These are phyloP conservation scores for Dolichallabes microphthalmus DNA, from an alignment of 2,113 vertebrate species.

Conservation along the genomic window DNA sequence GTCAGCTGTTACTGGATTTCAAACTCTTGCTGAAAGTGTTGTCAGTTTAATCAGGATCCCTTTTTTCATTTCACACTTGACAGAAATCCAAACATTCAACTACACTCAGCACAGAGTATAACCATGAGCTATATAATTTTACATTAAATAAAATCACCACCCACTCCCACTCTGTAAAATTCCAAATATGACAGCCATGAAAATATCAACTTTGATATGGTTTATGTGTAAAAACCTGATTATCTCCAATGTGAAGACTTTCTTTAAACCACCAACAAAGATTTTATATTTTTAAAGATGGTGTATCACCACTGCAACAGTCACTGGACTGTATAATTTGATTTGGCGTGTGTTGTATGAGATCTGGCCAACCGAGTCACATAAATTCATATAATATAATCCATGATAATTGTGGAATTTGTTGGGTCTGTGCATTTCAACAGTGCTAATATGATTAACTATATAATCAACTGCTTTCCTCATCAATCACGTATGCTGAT, in stretches of 20 bases:
- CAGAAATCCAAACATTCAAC: not conserved
- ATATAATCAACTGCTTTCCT: slow-evolving; percentile 1
- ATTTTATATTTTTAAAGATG: slow-evolving; percentile 8
- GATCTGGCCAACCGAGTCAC: slow-evolving; percentile 35
- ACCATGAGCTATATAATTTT: not conserved
- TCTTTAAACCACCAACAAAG: slow-evolving; percentile 23
- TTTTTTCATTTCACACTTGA: not conserved
- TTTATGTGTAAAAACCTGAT: slow-evolving; percentile 13
- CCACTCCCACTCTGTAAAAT: slow-evolving; percentile 27
- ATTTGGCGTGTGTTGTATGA: slow-evolving; percentile 36
- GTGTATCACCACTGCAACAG: slow-evolving; percentile 5
- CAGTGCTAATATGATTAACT: slow-evolving; percentile 34
- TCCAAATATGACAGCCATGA: slow-evolving; percentile 40
- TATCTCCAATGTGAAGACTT: slow-evolving; percentile 13
- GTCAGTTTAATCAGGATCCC: not conserved
- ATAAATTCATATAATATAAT: slow-evolving; percentile 25
- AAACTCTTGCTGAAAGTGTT: not conserved
- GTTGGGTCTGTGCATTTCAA: not conserved
- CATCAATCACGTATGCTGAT: slow-evolving; percentile 17
- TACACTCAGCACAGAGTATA: slow-evolving; percentile 1
- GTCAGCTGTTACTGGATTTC: not conserved
- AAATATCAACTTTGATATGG: slow-evolving; percentile 39
- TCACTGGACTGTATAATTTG: slow-evolving; percentile 27
- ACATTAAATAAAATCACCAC: slow-evolving; percentile 20
- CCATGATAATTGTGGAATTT: slow-evolving; percentile 9